phyloP scores from a whole-genome alignment of 2,113 vertebrate species.

The Cricetomys ansorgei region DNA sequence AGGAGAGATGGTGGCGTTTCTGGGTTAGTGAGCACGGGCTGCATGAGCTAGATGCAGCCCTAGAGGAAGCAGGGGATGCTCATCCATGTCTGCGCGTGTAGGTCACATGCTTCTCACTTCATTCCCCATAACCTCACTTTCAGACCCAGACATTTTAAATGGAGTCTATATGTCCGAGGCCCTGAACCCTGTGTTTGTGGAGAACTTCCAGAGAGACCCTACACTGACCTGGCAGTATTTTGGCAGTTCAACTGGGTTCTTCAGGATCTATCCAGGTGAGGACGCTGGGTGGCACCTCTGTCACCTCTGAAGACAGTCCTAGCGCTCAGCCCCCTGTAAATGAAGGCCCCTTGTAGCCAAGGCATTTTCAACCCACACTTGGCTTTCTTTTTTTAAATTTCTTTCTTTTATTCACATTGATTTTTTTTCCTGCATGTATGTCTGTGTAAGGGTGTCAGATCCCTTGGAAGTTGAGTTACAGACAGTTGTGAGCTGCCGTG shows the following conservation, averaged over 20 bases:
- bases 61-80: not conserved
- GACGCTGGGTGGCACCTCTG: not conserved
- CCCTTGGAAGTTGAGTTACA: too few relatives aligned
- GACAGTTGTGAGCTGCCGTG: too few relatives aligned
- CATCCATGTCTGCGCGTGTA: accelerated
- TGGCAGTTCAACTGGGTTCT: constrained; percentile 96
- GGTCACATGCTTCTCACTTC: not conserved
- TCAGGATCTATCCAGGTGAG: constrained; percentile 97
- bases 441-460: too few relatives aligned
- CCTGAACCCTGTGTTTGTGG: constrained; percentile 94
- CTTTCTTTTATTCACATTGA: too few relatives aligned
- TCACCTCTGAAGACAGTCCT: not conserved
- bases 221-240: constrained; percentile 98
- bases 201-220: constrained; percentile 96
- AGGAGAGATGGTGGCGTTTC: not conserved
- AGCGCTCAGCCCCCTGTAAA: not conserved
- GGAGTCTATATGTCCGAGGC: constrained; percentile 98
- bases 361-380: not conserved
- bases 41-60: not conserved
- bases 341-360: not conserved
- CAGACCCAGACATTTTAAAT: constrained; percentile 95
- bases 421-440: too few relatives aligned
- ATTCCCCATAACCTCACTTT: not conserved
- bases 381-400: too few relatives aligned
- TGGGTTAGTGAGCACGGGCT: not conserved